phyloP scores from a whole-genome alignment of 2,888 invertebrate genomes.

The Adelphocoris suturalis region DNA sequence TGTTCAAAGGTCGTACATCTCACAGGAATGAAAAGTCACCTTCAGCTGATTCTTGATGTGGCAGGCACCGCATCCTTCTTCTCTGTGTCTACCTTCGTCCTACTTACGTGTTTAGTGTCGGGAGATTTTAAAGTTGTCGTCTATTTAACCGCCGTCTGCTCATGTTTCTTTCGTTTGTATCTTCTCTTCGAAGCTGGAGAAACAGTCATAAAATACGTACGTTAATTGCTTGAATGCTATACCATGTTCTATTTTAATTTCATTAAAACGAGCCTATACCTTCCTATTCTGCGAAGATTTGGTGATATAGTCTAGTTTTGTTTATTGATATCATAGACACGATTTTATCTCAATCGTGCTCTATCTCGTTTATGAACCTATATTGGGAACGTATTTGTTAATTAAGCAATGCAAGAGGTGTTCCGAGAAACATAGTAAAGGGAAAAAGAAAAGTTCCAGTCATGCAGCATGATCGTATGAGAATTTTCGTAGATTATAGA shows the following conservation, averaged over 20 bases:
- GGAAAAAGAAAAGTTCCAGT: too few species aligned
- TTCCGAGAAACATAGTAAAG: too few species aligned
- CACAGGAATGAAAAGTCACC: background rate
- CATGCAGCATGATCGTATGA: too few species aligned
- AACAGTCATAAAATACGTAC: background rate
- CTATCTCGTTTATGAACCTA: too few species aligned
- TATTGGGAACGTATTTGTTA: too few species aligned
- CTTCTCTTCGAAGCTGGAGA: background rate
- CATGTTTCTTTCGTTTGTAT: background rate
- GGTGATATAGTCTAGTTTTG: too few species aligned
- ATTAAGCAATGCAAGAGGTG: too few species aligned
- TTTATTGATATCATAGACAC: too few species aligned
- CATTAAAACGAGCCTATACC: background rate
- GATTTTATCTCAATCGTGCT: too few species aligned
- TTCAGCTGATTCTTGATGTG: background rate
- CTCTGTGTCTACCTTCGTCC: background rate
- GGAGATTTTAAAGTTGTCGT: background rate
- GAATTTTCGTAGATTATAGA: too few species aligned
- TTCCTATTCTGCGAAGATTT: background rate
- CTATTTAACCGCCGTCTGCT: background rate
- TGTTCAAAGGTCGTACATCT: background rate
- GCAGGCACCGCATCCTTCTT: background rate
- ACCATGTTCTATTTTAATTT: background rate
- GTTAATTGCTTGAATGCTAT: background rate
- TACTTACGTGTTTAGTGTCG: background rate